Base-by-base conservation (phyloP, 1,140 invertebrate genomes). In the Eumeta japonica region DNA sequence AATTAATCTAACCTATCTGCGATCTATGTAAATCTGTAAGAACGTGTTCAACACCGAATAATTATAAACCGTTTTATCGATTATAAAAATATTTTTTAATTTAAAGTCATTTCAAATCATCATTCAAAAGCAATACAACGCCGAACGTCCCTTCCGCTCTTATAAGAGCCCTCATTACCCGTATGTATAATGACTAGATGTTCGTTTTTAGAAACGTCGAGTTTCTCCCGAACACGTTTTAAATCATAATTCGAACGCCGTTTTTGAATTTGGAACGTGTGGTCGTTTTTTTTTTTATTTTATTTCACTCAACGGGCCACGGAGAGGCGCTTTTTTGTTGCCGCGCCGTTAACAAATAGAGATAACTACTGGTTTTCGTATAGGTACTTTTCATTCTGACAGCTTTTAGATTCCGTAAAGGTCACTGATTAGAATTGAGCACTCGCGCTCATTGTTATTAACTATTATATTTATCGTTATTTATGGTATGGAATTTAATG, bases 201-300 rank as follows among this genome's bases (percentile, higher is more conserved):
- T 66, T 66, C 61, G 59, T 67, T 66, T 71, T 67, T 67, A 67
- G 60, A 64, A 63, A 67, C 66, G 60, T 60, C 64, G 57, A 74
- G 70, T 74, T 74, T 74, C 70, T 65, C 70, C 64, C 63, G 70
- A 74, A 74, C 70, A 71, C 63, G 70, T 74, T 74, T 71, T 74
- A 74, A 74, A 74, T 74, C 70, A 74, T 74, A 74, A 64, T 74
- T 74, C 60, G 66, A 68, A 67, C 66, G 59, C 51, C 48, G 55
- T 68, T 66, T 65, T 50, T 63, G 57, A 70, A 66, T 58, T 71
- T 67, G 61, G 66, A 67, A 61, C 66, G 59, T 70, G 60, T 68
- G 64, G 64, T 68, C 66, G 68, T 71, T 66, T 68, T 55, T 56
- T 55, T 49, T 57, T 55, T 56, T 39, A 46, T 54, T 58, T 53